Base-by-base conservation (phyloP, 2,113 vertebrate species). In the Gadus macrocephalus region DNA sequence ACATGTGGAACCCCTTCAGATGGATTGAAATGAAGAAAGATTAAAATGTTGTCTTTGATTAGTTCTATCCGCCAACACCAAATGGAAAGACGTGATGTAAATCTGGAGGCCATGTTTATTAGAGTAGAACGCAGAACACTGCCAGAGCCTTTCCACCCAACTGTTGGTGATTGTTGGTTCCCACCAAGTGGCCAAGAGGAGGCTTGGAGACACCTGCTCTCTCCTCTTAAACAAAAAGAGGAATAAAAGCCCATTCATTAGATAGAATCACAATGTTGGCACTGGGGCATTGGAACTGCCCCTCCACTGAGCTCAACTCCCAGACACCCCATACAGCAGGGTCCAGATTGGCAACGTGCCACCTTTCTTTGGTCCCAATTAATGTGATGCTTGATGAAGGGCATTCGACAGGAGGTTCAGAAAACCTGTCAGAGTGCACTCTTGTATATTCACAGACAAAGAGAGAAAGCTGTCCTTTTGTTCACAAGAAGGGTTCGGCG, bases 131-230 rank as follows among this genome's bases (percentile, higher is more conserved):
- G 6, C 42, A n/a, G 55, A 58, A 17, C 4, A 16, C 31, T 31
- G 49, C 35, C 49, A 64, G 58, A 79, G 71, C 56, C 75, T 49
- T 65, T 74, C 79, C 58, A 28, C 66, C 65, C 70, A 65, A 38
- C 55, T 73, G 71, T 72, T 69, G 60, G 79, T 76, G 68, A 59
- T 64, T 6, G 14, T 72, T 38, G 49, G 65, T 73, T 67, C 64
- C 70, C 9, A 80, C 68, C 42, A 75, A 83, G 76, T 81, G 85
- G 79, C 83, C 80, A 86, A 86, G 76, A 49, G 64, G 69, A 74
- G 73, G 71, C 72, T 85, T 80, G 67, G 68, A 83, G 80, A 83
- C 88, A 89, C 87, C 87, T 89, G 89, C 85, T 75, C 74, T 63
- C 76, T 75, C 72, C 70, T 78, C 75, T 79, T 83, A 87, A 74